A percentile compares a stretch with the other conserved stretches of the same genome.
phyloP scores from a whole-genome alignment of 2,888 invertebrate species.

The Scotopteryx bipunctaria region DNA sequence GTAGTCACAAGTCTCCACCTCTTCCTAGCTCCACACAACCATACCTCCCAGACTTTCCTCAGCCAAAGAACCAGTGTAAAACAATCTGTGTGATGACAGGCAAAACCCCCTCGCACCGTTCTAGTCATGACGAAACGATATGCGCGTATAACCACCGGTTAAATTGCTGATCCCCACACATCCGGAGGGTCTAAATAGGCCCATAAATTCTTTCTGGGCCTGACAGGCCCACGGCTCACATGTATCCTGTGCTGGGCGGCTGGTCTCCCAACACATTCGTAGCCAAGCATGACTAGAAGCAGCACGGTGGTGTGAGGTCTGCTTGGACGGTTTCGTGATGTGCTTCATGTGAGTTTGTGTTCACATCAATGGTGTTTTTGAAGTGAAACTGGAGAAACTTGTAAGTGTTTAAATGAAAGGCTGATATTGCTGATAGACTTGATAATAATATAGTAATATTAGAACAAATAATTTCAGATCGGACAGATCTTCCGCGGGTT shows the following conservation, averaged over 20 bases:
- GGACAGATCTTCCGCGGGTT: no score
- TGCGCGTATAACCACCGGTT: slow-evolving; percentile 40
- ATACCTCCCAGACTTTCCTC: no score
- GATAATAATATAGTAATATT: no score
- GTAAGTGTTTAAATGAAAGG: no score
- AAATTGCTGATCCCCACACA: slow-evolving; percentile 44
- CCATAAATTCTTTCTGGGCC: slow-evolving; percentile 79
- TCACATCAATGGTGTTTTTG: not conserved
- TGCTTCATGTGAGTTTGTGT: slow-evolving; percentile 14
- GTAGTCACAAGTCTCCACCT: no score
- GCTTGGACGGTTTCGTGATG: slow-evolving; percentile 10
- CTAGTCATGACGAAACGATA: slow-evolving; percentile 15
- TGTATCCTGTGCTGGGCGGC: slow-evolving; percentile 61
- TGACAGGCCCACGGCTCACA: slow-evolving; percentile 75
- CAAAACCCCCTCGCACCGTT: not conserved
- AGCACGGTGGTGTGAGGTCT: slow-evolving; percentile 54
- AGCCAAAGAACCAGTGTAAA: not conserved
- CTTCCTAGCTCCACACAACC: no score
- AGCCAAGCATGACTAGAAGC: slow-evolving; percentile 63
- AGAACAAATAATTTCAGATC: no score
- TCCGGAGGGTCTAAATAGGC: slow-evolving; percentile 69
- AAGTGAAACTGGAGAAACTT: no score
- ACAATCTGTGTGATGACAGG: not conserved
- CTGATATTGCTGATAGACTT: no score
- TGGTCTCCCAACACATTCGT: slow-evolving; percentile 54